Evolutionary conservation across 2,113 vertebrate genomes (phyloP), one percentile per base, ranked within the genome.

Genomic region (Taurulus bubalis): DNA sequence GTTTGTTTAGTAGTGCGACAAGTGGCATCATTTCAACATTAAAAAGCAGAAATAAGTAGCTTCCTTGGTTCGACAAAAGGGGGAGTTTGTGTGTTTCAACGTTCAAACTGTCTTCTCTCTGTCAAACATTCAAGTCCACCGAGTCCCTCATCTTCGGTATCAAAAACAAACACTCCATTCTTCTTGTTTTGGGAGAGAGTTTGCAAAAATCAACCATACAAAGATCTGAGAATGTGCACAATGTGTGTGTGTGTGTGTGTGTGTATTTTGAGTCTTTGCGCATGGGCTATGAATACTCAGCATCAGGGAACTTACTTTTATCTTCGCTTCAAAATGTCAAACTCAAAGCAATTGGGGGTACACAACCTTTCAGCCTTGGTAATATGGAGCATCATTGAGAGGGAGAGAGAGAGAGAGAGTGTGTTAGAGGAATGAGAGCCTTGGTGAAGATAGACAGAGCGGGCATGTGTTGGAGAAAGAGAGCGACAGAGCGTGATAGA

Each of bases 401-500:
- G 38, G 16, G 36, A 59, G 28, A 24, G 56, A 24, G 51, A 55
- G 36, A 45, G 28, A 67, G 71, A 63, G 69, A 83, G 71, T 71
- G 58, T 24, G 78, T 71, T 38, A 26, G 77, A 85, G 75, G 60
- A 85, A 77, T 69, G 83, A 81, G 85, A 83, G 78, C 66, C 22
- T 78, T 69, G 67, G 71, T 79, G 67, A 64, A 75, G 83, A 66
- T 63, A 86, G 85, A 83, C 80, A 65, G 63, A 75, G 62, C 26
- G 28, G 84, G 83, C 67, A 60, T 82, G 87, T 80, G 45, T 83
- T 85, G 67, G 71, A 87, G 75, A 75, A 85, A 65, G 79, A 76
- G 60, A 73, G 71, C 60, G 38, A 74, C 65, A 24, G 87, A 87
- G 77, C 80, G 63, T 89, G 89, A 90, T 90, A 36, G 81, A 87